Evolutionary conservation across 2,888 invertebrate species (phyloP).

Genomic region (Gymnocheta viridis): DNA sequence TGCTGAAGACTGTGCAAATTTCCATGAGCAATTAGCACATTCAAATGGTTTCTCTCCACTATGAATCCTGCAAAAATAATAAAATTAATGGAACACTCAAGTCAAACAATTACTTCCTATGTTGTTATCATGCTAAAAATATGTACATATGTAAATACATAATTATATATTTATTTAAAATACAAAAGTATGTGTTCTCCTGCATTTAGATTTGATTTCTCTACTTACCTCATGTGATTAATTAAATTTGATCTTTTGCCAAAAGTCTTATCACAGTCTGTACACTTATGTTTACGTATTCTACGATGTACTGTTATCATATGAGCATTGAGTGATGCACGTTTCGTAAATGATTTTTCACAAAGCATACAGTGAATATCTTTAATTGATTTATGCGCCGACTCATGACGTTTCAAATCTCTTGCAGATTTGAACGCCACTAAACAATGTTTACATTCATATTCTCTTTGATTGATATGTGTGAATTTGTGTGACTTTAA

Average conservation of each 20-base stretch:
- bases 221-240: conserved; percentile 73
- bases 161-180: background rate
- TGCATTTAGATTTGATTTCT: background rate
- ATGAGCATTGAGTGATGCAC: conserved; percentile 73
- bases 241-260: conserved; percentile 74
- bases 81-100: background rate
- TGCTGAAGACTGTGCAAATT: conserved; percentile 75
- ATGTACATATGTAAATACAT: background rate
- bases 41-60: conserved; percentile 75
- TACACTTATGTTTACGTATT: conserved; percentile 74
- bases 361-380: conserved; percentile 73
- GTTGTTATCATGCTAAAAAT: too few relatives aligned
- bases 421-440: conserved; percentile 73
- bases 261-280: conserved; percentile 74
- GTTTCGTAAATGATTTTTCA: conserved; percentile 73
- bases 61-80: conserved; percentile 71
- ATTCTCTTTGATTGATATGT: conserved; percentile 72
- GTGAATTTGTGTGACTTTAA: conserved; percentile 74
- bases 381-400: conserved; percentile 72
- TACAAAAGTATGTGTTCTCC: background rate
- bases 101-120: too few relatives aligned
- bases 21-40: conserved; percentile 74
- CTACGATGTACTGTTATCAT: conserved; percentile 73
- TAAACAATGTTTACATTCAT: conserved; percentile 71
- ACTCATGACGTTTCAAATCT: conserved; percentile 73